Evolutionary conservation across 1,140 invertebrate species (phyloP), one percentile per base, ranked within the genome.

Genomic region (Procambarus virginalis): DNA sequence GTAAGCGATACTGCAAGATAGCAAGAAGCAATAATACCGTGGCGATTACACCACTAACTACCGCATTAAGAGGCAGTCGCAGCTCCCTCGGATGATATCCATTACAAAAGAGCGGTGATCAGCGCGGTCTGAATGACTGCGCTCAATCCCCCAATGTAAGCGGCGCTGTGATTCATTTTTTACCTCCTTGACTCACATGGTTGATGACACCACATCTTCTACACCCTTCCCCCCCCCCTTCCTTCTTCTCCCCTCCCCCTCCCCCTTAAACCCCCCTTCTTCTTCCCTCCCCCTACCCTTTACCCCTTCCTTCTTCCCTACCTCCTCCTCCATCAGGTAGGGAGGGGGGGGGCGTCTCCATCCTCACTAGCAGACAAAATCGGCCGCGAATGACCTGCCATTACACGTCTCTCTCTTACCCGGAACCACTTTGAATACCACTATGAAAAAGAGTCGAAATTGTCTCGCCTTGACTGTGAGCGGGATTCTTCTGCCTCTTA

Each of bases 151-250:
- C n/a, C 20, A 20, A 58, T 34, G 79, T 60, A 81, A 12, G 51
- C 79, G 22, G 22, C 3, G 79, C 8, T 58, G 51, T 34, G 79
- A 58, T 60, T n/a, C 79, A 81, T 81, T 81, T 81, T n/a, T 81
- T 81, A 58, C 79, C 79, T 51, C 60, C 79, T 58, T 49, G 20
- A 8, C n/a, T 68, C 64, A 86, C 84, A 86, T 86, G 84, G 55
- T 58, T 79, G 84, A 86, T 86, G 84, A 86, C 84, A 86, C 84
- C 76, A 86, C 84, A 86, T 45, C 75, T 86, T 86, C 70, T 75
- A 9, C 46, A 14, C 51, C 51, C 75, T 83, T 22, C 55, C 34
- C 34, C 48, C 0, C n/a, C 84, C 12, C n/a, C 17, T 22, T 64
- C 76, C 46, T 45, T 49, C 34, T 48, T 48, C n/a, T n/a, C n/a